Conservation (phyloP, 2,797 vertebrate species). For the Bradypodion ventrale region DNA sequence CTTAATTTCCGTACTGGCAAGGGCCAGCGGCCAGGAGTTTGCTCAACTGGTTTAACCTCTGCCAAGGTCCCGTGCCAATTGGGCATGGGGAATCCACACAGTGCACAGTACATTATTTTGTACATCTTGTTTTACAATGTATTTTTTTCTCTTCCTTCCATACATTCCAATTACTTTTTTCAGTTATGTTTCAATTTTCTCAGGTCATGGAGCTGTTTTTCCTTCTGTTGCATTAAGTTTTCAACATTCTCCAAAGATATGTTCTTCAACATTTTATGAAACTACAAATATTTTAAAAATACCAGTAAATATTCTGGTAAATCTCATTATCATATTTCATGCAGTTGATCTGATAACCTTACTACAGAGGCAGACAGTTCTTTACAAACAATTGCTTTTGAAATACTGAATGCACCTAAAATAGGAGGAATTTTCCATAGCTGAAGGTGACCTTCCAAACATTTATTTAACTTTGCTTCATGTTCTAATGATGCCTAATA, state of each 20-base stretch:
- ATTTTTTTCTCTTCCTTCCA: background rate
- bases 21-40: too few relatives aligned
- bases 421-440: background rate
- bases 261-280: background rate
- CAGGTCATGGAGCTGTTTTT: background rate
- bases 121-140: background rate
- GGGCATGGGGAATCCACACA: too few relatives aligned
- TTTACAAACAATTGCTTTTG: slow-evolving; percentile 30
- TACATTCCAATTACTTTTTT: background rate
- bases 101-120: too few relatives aligned
- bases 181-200: background rate
- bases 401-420: slow-evolving; percentile 17
- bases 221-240: background rate
- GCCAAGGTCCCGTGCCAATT: too few relatives aligned
- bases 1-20: too few relatives aligned
- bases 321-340: slow-evolving; percentile 16
- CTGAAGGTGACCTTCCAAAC: slow-evolving; percentile 15
- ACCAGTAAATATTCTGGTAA: slow-evolving; percentile 41
- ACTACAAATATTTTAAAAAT: slow-evolving; percentile 57
- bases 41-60: too few relatives aligned
- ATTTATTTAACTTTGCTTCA: slow-evolving; percentile 19
- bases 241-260: slow-evolving; percentile 3
- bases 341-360: slow-evolving; percentile 34
- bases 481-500: background rate
- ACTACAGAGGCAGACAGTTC: slow-evolving; percentile 30